Evolutionary conservation across 2,888 invertebrate genomes (phyloP), one percentile per base, ranked within the genome.

Genomic region (Eupithecia centaureata): DNA sequence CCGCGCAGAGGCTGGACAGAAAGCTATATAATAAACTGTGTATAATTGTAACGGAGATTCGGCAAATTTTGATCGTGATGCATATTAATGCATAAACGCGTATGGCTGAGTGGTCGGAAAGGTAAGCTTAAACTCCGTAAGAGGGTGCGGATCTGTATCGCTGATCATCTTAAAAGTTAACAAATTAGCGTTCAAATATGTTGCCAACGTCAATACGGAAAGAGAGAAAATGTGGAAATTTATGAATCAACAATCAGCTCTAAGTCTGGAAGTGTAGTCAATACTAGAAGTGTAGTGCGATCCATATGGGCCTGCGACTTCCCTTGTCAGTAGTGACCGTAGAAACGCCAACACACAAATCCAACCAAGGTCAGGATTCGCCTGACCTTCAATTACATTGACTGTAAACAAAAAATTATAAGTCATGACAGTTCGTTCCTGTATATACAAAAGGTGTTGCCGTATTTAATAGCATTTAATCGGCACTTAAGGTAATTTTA

Each of bases 311-410:
- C 47, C 12, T 47, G 3, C 10, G n/a, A 56, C 54, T n/a, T 32
- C 5, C n/a, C 7, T 30, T 10, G 35, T 65, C 67, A 69, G 69
- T 70, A 71, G 73, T 62, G 61, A 42, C 60, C 32, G 32, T 38
- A 63, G 30, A 42, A 35, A 7, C 22, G 35, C 18, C 28, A 63
- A 76, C 71, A 73, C 73, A 76, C 67, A 74, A 74, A 73, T 68
- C 68, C 57, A 68, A 60, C 62, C 74, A 78, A 80, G 79, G 79
- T 72, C 76, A 75, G 62, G 73, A 72, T 68, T 75, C 33, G 38
- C 67, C 61, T 70, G 77, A 81, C 86, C 85, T 86, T 81, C 82
- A 65, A 64, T 73, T 56, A 54, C 52, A 52, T 52, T 52, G 73
- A 74, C 72, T 72, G 61, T 66, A 71, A 72, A 76, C 72, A 78